Evolutionary conservation across 2,113 vertebrate species (phyloP), one percentile per base, ranked within the genome.

Genomic region (Oncorhynchus masou): DNA sequence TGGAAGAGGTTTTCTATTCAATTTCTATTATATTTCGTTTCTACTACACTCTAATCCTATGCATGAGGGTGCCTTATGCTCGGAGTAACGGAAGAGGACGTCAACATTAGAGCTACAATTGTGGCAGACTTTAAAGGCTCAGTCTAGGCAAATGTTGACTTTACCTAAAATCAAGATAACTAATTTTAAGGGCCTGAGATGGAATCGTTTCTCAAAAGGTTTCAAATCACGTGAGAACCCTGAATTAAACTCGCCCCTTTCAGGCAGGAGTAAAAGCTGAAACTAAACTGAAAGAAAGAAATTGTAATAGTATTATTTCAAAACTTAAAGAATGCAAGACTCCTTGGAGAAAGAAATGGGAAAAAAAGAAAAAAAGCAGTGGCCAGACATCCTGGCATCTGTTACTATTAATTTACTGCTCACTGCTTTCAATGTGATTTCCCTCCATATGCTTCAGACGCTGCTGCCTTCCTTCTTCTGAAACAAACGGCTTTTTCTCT

Each of bases 391-490:
- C 84, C 88, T 74, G 91, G 91, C 94, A 94, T 95, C 92, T 94
- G 82, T 80, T 85, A 92, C 91, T 87, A 71, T 89, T 93, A 92
- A 94, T 94, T 94, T 95, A 95, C 94, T 94, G 95, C 96, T 83
- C 89, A 87, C 72, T 92, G 92, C 83, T 94, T 94, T 91, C 92
- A 92, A 51, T 89, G 92, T 85, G 87, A 90, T 89, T 90, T 84
- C 88, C 84, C 84, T 83, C 92, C 91, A 91, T 91, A 92, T 95
- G 93, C 92, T 96, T 93, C 86, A 88, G 85, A 88, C 93, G 91
- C 91, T 93, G 92, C 94, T 94, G 90, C 94, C 93, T 92, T 92
- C 94, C 93, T 92, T 92, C 91, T 94, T 91, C 93, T 90, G 60
- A 77, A 89, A 88, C 85, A 82, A 86, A 91, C 83, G 89, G 90